A percentile compares a stretch with the other conserved stretches of the same genome.
phyloP scores from a whole-genome alignment of 2,113 vertebrate species.

The Cephalopterus ornatus region DNA sequence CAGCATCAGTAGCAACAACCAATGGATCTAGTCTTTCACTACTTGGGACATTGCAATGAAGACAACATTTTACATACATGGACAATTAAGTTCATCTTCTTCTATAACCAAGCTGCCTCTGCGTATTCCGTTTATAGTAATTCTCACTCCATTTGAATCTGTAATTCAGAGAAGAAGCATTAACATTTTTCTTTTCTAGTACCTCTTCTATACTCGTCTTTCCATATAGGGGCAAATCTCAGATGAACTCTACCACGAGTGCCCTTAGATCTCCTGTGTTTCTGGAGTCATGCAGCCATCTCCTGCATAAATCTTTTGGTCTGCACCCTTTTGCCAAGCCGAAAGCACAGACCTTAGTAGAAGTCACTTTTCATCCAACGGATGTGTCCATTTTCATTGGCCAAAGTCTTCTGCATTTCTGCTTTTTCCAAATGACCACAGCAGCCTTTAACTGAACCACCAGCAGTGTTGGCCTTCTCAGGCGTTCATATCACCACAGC shows the following conservation, averaged over 20 bases:
- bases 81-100: conserved; percentile 46
- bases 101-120: conserved; percentile 37
- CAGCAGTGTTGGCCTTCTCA: not conserved
- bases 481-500: not conserved
- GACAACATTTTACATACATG: conserved; percentile 64
- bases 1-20: conserved; percentile 62
- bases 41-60: conserved; percentile 34
- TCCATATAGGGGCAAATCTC: not conserved
- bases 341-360: not conserved
- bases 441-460: not conserved
- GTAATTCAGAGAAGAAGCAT: conserved; percentile 15
- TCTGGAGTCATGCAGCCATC: not conserved
- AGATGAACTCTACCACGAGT: not conserved
- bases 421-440: not conserved
- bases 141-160: not conserved
- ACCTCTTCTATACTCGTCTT: not conserved
- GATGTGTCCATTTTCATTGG: not conserved
- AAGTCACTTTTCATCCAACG: conserved; percentile 31
- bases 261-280: not conserved
- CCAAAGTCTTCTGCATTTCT: conserved; percentile 1
- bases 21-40: conserved; percentile 57
- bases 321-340: not conserved
- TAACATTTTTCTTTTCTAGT: conserved; percentile 5
- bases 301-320: not conserved
- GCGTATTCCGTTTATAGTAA: not conserved